phyloP scores from a whole-genome alignment of 2,888 invertebrate genomes.

The Myopa testacea region DNA sequence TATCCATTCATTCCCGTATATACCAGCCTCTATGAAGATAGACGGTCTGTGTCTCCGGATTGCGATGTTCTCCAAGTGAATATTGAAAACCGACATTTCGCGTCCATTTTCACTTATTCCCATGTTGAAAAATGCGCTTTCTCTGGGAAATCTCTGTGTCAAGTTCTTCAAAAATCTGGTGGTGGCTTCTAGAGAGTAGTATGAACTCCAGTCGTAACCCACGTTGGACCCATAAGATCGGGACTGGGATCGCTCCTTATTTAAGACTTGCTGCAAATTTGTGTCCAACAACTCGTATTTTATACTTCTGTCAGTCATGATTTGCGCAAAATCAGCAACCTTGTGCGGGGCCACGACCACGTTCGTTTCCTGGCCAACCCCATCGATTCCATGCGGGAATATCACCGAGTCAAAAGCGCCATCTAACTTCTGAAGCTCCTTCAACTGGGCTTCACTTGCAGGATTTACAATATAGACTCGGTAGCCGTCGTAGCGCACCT shows the following conservation, averaged over 20 bases:
- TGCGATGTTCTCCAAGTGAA: constrained; percentile 65
- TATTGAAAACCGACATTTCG: constrained; percentile 69
- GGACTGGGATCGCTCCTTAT: constrained; percentile 50
- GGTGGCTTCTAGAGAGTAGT: constrained; percentile 69
- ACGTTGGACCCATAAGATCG: constrained; percentile 49
- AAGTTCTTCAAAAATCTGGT: constrained; percentile 61
- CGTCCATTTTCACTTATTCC: constrained; percentile 73
- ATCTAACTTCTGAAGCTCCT: constrained; percentile 68
- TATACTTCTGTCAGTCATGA: constrained; percentile 57
- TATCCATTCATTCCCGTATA: constrained; percentile 83
- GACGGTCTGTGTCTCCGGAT: constrained; percentile 67
- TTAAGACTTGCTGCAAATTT: constrained; percentile 65
- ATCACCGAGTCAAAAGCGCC: constrained; percentile 60
- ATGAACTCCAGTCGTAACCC: constrained; percentile 58
- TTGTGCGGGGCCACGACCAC: constrained; percentile 63
- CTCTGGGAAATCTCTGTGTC: constrained; percentile 64
- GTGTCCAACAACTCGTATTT: constrained; percentile 66
- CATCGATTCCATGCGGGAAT: constrained; percentile 68
- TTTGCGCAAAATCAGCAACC: constrained; percentile 48
- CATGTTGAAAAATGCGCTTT: constrained; percentile 68
- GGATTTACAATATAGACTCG: constrained; percentile 73
- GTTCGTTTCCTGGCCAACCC: constrained; percentile 63
- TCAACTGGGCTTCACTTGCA: constrained; percentile 68
- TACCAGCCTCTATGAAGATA: constrained; percentile 75
- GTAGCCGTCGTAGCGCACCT: constrained; percentile 70